Base-by-base conservation (phyloP, 2,797 vertebrate species). In the Characodon lateralis region DNA sequence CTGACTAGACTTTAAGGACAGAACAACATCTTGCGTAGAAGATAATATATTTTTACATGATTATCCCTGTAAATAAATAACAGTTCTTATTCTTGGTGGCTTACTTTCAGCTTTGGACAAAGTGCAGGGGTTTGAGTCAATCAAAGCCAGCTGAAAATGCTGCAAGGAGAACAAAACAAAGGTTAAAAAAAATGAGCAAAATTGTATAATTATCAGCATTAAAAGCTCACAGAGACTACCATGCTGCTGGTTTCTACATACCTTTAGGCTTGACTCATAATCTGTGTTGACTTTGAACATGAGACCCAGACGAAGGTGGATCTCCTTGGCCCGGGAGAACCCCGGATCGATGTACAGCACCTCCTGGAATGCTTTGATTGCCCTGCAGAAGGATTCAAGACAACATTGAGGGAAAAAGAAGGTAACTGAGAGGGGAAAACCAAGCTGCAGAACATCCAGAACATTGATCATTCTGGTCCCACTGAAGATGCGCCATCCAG, bases 51-150 rank as follows among this genome's bases (percentile, higher is more conserved):
- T 46, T 46, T 46, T 10, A 46, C 7, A 10, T 46, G 43, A 26
- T 28, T 7, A 24, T 28, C n/a, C 13, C 9, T 61, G n/a, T 61
- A 48, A 72, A 56, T 24, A n/a, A 43, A 58, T 22, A 59, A 28
- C 16, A 1, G n/a, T 14, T 26, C 3, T 13, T 10, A 3, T 26
- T 48, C 14, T 46, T 70, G 41, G 46, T 13, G 10, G 53, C 97
- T 99, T 97, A 99, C 98, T 99, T 98, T 99, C 98, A 96, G 97
- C 97, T 94, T 98, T 98, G 95, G 98, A 99, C 98, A 99, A 99
- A 98, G 98, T 99, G 97, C 98, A 99, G 95, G 97, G 96, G 95
- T 98, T 99, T 93, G 97, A 99, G 97, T 99, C 98, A 96, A 99
- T 97, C 96, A 99, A 97, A 96, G 98, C 98, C 96, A 99, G 97